A percentile compares a stretch with the other conserved stretches of the same genome.
phyloP scores from a whole-genome alignment of 2,797 vertebrate species.

The Scarus forsteni region DNA sequence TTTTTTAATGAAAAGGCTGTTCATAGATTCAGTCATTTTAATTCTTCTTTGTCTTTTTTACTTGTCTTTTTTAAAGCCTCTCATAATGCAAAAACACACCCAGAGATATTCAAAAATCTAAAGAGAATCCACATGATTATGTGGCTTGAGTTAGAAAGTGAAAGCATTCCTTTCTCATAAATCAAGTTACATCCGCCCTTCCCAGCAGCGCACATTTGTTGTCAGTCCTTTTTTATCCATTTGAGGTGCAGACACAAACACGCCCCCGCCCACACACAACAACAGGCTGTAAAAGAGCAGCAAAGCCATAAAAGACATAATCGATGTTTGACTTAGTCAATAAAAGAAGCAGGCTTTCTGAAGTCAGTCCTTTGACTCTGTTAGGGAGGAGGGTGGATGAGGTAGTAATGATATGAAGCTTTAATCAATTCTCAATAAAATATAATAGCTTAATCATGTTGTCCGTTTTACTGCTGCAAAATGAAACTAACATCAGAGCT shows the following conservation, averaged over 20 bases:
- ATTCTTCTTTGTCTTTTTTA: too few species aligned
- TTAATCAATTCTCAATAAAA: neutral
- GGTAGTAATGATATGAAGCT: too few species aligned
- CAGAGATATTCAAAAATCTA: neutral
- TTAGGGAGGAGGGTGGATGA: neutral
- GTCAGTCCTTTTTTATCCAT: constrained; percentile 1
- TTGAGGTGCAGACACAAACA: neutral
- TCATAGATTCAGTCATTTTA: too few species aligned
- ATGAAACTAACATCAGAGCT: neutral
- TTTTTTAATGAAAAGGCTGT: too few species aligned
- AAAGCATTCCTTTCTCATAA: constrained; percentile 17
- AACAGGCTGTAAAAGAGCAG: neutral
- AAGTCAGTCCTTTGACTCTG: too few species aligned
- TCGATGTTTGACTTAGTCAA: too few species aligned
- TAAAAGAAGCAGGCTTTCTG: neutral
- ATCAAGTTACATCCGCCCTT: neutral
- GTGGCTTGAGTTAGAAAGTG: constrained; percentile 44
- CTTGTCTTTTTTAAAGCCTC: too few species aligned
- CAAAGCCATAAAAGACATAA: neutral
- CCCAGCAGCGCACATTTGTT: constrained; percentile 3
- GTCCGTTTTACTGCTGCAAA: neutral
- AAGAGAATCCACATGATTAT: neutral
- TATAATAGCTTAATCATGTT: too few species aligned
- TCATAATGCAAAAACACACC: too few species aligned
- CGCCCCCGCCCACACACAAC: too few species aligned